Conservation (phyloP, 1,140 invertebrate species). For the Vanessa tameamea region DNA sequence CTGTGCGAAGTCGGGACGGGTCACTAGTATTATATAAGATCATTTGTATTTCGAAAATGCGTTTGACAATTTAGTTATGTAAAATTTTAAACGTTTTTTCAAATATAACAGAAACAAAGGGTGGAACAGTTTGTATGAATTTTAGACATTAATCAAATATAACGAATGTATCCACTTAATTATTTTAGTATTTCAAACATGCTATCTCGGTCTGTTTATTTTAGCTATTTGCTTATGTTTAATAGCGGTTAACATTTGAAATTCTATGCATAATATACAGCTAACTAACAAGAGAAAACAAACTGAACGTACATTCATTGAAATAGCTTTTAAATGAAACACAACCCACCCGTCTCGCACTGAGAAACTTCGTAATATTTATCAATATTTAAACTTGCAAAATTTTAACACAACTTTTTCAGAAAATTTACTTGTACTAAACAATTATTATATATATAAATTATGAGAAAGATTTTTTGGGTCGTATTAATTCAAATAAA, state of each 20-base stretch:
- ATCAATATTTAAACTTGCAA: too few relatives aligned
- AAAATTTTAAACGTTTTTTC: too few relatives aligned
- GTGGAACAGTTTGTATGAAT: neutral
- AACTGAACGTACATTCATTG: slow-evolving; percentile 3
- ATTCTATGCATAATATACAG: slow-evolving; percentile 14
- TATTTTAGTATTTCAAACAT: slow-evolving; percentile 16
- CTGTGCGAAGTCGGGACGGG: too few relatives aligned
- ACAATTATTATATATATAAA: too few relatives aligned
- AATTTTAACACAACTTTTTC: too few relatives aligned
- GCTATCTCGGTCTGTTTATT: slow-evolving; percentile 10
- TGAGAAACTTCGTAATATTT: neutral
- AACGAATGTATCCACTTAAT: slow-evolving; percentile 16
- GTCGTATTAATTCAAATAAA: too few relatives aligned
- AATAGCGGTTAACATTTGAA: slow-evolving; percentile 9
- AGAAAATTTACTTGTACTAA: too few relatives aligned
- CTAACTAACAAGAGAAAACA: slow-evolving; percentile 2
- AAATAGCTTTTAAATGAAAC: slow-evolving; percentile 5
- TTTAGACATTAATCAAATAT: slow-evolving; percentile 1
- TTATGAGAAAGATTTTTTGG: too few relatives aligned
- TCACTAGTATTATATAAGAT: neutral
- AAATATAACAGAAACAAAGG: too few relatives aligned
- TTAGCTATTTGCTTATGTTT: slow-evolving; percentile 21
- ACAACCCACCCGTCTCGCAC: neutral
- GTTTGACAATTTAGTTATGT: too few relatives aligned
- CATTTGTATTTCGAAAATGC: neutral